Percentiles rank a stretch among this genome's conserved stretches.
Conservation (phyloP, 2,113 vertebrate genomes). For the Motacilla alba region DNA sequence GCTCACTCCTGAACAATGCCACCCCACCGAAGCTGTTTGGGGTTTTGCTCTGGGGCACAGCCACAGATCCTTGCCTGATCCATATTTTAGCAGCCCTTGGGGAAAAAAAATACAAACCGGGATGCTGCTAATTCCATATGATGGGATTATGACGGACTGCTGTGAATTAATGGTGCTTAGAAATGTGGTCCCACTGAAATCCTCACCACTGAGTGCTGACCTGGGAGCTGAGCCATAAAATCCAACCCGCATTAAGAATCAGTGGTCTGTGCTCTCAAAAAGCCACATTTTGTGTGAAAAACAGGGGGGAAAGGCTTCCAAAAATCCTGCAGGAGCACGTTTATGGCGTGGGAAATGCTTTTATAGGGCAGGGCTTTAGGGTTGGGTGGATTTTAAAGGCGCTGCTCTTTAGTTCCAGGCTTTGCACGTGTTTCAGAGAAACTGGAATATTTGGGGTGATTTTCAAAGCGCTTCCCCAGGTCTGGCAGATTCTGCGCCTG, state of each 20-base stretch:
- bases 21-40: neutral
- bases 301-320: neutral
- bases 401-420: neutral
- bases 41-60: neutral
- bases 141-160: neutral
- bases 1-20: neutral
- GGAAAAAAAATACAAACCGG: neutral
- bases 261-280: neutral
- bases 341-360: neutral
- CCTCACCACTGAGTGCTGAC: neutral
- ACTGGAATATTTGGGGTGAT: neutral
- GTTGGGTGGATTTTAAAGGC: neutral
- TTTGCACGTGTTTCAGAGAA: neutral
- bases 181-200: neutral
- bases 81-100: neutral
- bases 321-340: neutral
- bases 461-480: neutral
- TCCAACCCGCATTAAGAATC: neutral
- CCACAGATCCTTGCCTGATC: neutral
- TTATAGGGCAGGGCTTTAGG: neutral
- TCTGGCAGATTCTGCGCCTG: neutral
- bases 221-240: slow-evolving; percentile 13
- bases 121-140: neutral
- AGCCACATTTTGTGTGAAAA: neutral
- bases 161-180: neutral